Evolutionary conservation across 2,113 vertebrate species (phyloP), one percentile per base, ranked within the genome.

Genomic region (Muntiacus reevesi): DNA sequence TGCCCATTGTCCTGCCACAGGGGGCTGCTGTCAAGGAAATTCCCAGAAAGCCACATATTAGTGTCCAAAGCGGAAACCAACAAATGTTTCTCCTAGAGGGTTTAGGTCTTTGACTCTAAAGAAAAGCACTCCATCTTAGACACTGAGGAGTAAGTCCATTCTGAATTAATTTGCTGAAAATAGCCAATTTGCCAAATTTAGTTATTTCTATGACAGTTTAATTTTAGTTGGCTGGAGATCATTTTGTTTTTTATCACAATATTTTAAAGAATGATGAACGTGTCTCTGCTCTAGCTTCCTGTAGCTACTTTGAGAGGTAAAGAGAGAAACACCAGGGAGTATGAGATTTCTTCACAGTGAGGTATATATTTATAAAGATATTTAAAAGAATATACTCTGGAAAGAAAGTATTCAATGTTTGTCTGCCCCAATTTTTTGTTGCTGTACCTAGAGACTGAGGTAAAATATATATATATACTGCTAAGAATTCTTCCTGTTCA

Each of bases 331-430:
- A 78, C 2, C 16, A 82, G 76, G 47, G 36, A 89, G 25, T 27
- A 25, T 57, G 87, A 78, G 40, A 94, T 93, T 96, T 97, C 71
- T 92, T 89, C 40, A 87, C 16, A 62, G 52, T 57, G 14, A 89
- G 67, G 45, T 88, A 88, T 40, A 52, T 87, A 87, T 92, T 62
- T 86, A 91, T 82, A 95, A 85, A 60, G 81, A 89, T 78, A 89
- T 87, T 95, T 96, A 91, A 92, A 57, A 93, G 50, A 90, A 89
- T 76, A 86, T 96, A 50, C 83, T 95, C 40, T 82, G n/a, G 28
- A 94, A 95, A 84, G 52, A 96, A 71, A 55, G 54, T 87, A 43
- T 79, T 97, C 47, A 62, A 30, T 95, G 95, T 97, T 94, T 94
- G 60, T 86, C 78, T 95, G 21, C 57, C 64, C 25, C 86, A 86